These are phyloP conservation scores for Amblyjoppa fuscipennis DNA, from an alignment of 2,888 invertebrate species.

Conservation along the genomic window DNA sequence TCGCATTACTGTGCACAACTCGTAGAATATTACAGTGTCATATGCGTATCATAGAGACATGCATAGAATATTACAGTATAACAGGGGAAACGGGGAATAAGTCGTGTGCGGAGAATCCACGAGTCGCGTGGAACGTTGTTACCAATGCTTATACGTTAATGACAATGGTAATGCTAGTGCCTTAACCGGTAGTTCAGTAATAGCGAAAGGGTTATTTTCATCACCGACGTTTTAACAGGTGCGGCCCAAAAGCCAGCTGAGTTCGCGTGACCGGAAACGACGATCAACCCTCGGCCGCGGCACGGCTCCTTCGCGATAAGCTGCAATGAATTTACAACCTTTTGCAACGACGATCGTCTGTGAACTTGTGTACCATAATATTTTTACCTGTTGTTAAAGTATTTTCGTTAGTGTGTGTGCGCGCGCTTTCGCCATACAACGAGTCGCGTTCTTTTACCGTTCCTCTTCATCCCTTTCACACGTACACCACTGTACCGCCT, in stretches of 20 bases:
- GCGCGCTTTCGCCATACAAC: slow-evolving; percentile 9
- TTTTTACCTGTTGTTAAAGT: background rate
- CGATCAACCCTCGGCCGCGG: slow-evolving; percentile 30
- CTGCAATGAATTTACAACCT: slow-evolving; percentile 56
- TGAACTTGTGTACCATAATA: background rate
- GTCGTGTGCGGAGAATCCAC: too few species aligned
- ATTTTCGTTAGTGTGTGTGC: background rate
- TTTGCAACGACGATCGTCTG: slow-evolving; percentile 21
- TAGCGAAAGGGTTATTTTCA: slow-evolving; percentile 10
- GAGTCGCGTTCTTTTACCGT: background rate
- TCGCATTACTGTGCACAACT: too few species aligned
- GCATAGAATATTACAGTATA: too few species aligned
- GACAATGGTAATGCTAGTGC: background rate
- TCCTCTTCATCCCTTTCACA: slow-evolving; percentile 24
- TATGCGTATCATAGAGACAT: too few species aligned
- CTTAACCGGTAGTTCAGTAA: background rate
- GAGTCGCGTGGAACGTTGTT: too few species aligned
- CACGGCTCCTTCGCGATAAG: slow-evolving; percentile 52
- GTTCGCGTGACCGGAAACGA: slow-evolving; percentile 64
- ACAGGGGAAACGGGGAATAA: too few species aligned
- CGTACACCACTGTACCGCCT: background rate
- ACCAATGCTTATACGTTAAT: background rate
- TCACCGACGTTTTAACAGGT: slow-evolving; percentile 46
- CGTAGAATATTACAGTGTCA: too few species aligned
- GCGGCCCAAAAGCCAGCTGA: background rate